Evolutionary conservation across 2,888 invertebrate species (phyloP).

Genomic region (Drosophila neotestacea): DNA sequence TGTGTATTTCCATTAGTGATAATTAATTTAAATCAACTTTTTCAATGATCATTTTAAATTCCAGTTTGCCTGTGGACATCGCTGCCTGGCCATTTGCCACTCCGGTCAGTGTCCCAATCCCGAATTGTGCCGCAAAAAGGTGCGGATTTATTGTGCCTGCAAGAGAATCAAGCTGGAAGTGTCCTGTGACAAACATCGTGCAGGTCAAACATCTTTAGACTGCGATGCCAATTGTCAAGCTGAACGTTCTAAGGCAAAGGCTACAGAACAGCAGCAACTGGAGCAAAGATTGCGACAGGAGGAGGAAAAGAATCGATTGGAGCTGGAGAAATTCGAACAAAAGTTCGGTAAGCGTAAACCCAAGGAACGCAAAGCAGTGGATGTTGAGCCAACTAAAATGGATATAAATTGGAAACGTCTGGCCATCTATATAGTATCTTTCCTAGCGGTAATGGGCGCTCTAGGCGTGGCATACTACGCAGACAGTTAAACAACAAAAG

Average conservation of each 20-base stretch:
- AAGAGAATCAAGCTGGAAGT: conserved; percentile 91
- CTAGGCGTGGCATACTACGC: conserved; percentile 76
- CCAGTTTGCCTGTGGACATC: conserved; percentile 93
- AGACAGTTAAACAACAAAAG: conserved; percentile 60
- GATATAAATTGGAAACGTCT: conserved; percentile 65
- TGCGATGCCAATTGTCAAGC: conserved; percentile 89
- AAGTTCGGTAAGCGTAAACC: conserved; percentile 90
- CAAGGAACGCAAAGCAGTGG: conserved; percentile 85
- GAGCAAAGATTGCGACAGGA: conserved; percentile 86
- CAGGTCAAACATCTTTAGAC: conserved; percentile 83
- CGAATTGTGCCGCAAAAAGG: conserved; percentile 91
- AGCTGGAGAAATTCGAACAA: conserved; percentile 91
- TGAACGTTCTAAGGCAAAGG: conserved; percentile 87
- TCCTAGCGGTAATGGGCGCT: conserved; percentile 63
- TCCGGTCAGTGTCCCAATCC: conserved; percentile 89
- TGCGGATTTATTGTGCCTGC: conserved; percentile 92
- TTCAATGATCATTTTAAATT: conserved; percentile 10
- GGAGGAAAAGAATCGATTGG: conserved; percentile 89
- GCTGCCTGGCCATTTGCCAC: conserved; percentile 91
- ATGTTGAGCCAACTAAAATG: conserved; percentile 52
- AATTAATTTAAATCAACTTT: neutral
- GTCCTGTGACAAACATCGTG: conserved; percentile 88
- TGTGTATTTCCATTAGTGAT: conserved; percentile 81
- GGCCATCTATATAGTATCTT: conserved; percentile 56
- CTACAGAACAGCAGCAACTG: conserved; percentile 86